Evolutionary conservation across 2,888 invertebrate genomes (phyloP).

Genomic region (Agrilus biguttatus): DNA sequence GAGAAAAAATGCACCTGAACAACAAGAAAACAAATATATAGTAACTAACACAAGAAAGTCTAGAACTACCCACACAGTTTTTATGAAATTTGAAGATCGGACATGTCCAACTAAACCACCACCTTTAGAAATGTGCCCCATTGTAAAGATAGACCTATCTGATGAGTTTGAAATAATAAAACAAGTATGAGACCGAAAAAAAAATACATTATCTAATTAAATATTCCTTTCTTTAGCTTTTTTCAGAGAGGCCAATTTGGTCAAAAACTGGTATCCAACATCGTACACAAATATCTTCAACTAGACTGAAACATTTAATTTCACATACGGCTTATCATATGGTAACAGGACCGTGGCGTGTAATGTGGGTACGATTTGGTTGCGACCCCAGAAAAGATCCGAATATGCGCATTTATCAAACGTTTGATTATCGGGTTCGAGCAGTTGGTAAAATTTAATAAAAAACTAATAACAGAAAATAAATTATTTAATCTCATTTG

Average conservation of each 20-base stretch:
- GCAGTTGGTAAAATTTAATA: conserved; percentile 36
- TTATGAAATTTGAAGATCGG: conserved; percentile 12
- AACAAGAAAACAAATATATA: conserved; percentile 2
- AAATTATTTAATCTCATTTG: background rate
- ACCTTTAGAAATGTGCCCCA: conserved; percentile 35
- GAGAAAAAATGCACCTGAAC: conserved; percentile 7
- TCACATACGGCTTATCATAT: conserved; percentile 79
- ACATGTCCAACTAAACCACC: conserved; percentile 47
- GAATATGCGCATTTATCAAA: conserved; percentile 70
- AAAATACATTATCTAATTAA: background rate
- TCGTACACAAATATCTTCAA: conserved; percentile 43
- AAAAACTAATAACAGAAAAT: background rate
- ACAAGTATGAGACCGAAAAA: conserved; percentile 11
- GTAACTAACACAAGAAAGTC: conserved; percentile 3
- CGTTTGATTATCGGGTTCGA: conserved; percentile 66
- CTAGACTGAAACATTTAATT: conserved; percentile 59
- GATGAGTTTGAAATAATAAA: conserved; percentile 13
- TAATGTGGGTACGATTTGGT: conserved; percentile 78
- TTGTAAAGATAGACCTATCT: conserved; percentile 14
- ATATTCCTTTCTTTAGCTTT: conserved; percentile 38
- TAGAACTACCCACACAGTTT: conserved; percentile 7
- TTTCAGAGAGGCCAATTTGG: conserved; percentile 83
- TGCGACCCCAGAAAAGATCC: conserved; percentile 82
- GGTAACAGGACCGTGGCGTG: conserved; percentile 83
- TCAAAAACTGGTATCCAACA: conserved; percentile 61